phyloP scores from a whole-genome alignment of 1,140 invertebrate genomes.

The Tachypleus tridentatus region DNA sequence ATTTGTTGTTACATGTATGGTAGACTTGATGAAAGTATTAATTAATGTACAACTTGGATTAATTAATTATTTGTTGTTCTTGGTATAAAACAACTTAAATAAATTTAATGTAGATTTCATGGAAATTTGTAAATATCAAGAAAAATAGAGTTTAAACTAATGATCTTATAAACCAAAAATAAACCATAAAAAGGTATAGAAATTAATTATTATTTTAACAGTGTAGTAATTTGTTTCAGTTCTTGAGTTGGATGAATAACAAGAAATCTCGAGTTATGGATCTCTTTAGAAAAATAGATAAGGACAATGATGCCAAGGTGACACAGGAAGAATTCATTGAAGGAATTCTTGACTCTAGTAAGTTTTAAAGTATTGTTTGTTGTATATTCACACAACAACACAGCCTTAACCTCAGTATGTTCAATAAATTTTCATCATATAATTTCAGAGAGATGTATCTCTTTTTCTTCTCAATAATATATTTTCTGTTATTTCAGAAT shows the following conservation, averaged over 20 bases:
- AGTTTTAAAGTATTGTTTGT: conserved; percentile 18
- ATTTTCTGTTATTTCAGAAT: conserved; percentile 52
- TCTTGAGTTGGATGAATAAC: conserved; percentile 98
- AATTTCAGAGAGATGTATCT: background rate
- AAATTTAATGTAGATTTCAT: background rate
- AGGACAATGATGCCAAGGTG: conserved; percentile 92
- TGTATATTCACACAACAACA: no score
- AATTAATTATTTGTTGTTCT: conserved; percentile 6
- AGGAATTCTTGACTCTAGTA: conserved; percentile 93
- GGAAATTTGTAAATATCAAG: conserved; percentile 1
- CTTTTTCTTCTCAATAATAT: conserved; percentile 16
- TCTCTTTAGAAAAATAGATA: conserved; percentile 96
- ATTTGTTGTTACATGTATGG: background rate
- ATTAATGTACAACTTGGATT: conserved; percentile 8
- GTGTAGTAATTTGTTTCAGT: conserved; percentile 43
- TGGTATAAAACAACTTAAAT: background rate
- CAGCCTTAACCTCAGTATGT: no score
- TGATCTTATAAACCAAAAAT: no score
- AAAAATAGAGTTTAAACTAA: no score
- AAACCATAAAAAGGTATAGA: no score
- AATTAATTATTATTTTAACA: no score
- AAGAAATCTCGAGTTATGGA: conserved; percentile 97
- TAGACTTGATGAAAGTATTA: background rate
- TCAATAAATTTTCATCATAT: no score
- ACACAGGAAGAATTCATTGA: conserved; percentile 95